phyloP scores from a whole-genome alignment of 2,113 vertebrate species.

The Ariopsis seemanni region DNA sequence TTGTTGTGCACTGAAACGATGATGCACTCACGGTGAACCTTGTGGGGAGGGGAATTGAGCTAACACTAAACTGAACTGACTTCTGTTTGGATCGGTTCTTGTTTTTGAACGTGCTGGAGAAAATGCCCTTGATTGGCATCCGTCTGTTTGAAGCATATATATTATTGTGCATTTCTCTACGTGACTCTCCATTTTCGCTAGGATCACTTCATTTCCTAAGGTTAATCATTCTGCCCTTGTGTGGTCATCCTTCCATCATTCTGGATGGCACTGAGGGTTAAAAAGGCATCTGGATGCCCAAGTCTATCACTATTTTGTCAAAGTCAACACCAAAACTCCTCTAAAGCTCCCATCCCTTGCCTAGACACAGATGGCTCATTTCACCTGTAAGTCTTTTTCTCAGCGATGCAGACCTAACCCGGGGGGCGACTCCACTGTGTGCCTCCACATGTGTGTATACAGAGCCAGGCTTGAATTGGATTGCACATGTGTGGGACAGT shows the following conservation, averaged over 20 bases:
- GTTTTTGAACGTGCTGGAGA: background rate
- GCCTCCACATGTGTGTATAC: constrained; percentile 19
- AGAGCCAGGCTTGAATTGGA: background rate
- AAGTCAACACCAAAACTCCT: background rate
- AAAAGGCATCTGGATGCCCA: background rate
- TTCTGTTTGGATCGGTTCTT: background rate
- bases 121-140: background rate
- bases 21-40: background rate
- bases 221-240: background rate
- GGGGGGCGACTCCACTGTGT: constrained; percentile 3
- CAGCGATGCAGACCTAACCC: constrained; percentile 8
- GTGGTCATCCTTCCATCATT: background rate
- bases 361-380: constrained; percentile 14
- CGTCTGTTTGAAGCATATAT: background rate
- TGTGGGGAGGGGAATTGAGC: background rate
- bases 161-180: background rate
- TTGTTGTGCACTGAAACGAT: background rate
- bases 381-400: constrained; percentile 38
- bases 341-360: background rate
- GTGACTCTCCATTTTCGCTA: background rate
- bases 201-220: background rate
- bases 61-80: background rate
- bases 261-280: background rate
- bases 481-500: constrained; percentile 39
- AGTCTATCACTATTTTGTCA: constrained; percentile 9